phyloP scores from a whole-genome alignment of 2,888 invertebrate genomes.

The Drosophila stalkeri region DNA sequence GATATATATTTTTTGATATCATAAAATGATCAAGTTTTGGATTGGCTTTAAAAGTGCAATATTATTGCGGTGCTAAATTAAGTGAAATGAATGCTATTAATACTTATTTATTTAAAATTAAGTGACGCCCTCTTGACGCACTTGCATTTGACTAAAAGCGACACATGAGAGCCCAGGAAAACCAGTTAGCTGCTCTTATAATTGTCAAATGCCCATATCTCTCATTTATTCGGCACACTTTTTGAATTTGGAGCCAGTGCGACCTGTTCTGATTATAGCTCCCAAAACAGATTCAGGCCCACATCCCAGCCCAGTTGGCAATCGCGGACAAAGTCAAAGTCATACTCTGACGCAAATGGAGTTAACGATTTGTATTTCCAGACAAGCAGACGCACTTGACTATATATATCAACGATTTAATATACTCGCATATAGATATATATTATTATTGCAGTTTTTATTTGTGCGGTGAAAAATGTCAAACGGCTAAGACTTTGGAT shows the following conservation, averaged over 20 bases:
- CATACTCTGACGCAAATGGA: conserved; percentile 54
- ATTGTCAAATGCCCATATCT: conserved; percentile 6
- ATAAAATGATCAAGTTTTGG: conserved; percentile 3
- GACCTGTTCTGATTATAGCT: conserved; percentile 40
- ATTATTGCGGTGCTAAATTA: not conserved
- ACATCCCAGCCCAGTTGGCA: conserved; percentile 2
- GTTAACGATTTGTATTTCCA: conserved; percentile 21
- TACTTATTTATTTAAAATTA: conserved; percentile 38
- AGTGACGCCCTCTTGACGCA: conserved; percentile 27
- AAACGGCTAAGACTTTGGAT: conserved; percentile 43
- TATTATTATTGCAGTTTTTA: conserved; percentile 31
- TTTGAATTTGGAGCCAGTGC: conserved; percentile 30
- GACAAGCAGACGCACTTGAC: conserved; percentile 3
- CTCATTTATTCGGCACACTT: conserved; percentile 62
- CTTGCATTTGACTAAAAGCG: conserved; percentile 16
- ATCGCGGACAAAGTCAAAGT: conserved; percentile 8
- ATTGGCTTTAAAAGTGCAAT: not conserved
- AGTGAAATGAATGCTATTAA: conserved; percentile 35
- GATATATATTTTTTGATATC: not conserved
- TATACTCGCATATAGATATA: not conserved
- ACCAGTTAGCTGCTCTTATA: conserved; percentile 31
- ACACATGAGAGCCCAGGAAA: not conserved
- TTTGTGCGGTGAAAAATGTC: conserved; percentile 60
- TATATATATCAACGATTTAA: conserved; percentile 1
- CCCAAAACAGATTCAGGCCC: conserved; percentile 10